These are phyloP conservation scores for Neopelma chrysocephalum DNA, from an alignment of 2,797 vertebrate genomes.

Conservation along the genomic window DNA sequence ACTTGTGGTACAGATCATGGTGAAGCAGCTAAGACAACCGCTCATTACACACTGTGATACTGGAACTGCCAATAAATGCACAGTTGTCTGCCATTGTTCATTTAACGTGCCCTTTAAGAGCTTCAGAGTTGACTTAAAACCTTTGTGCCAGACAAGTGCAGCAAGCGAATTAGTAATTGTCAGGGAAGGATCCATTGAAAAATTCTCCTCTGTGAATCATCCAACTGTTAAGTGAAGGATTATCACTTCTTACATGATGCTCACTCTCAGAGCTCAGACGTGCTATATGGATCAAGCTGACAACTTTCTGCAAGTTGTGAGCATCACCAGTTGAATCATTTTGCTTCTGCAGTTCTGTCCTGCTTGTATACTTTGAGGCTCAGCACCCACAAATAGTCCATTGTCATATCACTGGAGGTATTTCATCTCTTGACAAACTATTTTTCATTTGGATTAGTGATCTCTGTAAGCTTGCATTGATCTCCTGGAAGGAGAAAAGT, in stretches of 20 bases:
- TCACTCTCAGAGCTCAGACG: not conserved
- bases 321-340: not conserved
- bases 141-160: not conserved
- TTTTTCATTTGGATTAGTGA: conserved; percentile 37
- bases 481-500: not conserved
- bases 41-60: not conserved
- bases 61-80: not conserved
- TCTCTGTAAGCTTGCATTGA: conserved; percentile 7
- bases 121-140: conserved; percentile 8
- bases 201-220: not conserved
- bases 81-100: not conserved
- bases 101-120: not conserved
- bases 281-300: conserved; percentile 33
- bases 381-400: not conserved
- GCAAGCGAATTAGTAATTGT: conserved; percentile 16
- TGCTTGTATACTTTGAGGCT: conserved; percentile 13
- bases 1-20: too few species aligned
- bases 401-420: not conserved
- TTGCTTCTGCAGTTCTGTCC: not conserved
- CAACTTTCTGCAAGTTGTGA: conserved; percentile 14
- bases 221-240: conserved; percentile 9
- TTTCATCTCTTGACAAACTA: conserved; percentile 21
- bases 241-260: conserved; percentile 6
- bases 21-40: not conserved
- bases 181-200: not conserved